phyloP scores from a whole-genome alignment of 2,113 vertebrate species.

The Pseudorhombus dupliciocellatus region DNA sequence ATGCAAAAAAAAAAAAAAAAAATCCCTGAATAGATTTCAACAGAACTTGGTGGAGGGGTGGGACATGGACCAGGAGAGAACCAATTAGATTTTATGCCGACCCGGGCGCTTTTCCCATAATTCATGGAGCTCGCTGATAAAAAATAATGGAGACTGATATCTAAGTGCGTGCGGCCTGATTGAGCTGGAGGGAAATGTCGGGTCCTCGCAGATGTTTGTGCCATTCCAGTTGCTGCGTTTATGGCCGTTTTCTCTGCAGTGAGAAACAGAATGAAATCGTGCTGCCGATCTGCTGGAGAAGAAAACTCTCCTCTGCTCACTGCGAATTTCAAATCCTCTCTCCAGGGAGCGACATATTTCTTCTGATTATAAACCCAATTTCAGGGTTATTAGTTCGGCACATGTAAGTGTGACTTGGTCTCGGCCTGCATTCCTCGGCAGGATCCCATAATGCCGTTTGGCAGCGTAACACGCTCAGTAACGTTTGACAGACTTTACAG shows the following conservation, averaged over 20 bases:
- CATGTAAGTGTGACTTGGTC: conserved; percentile 51
- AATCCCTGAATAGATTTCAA: no score
- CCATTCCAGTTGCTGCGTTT: neutral
- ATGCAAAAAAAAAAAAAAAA: no score
- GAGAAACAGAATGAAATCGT: neutral
- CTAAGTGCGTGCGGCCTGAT: no score
- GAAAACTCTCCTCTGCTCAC: neutral
- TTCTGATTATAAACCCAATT: conserved; percentile 50
- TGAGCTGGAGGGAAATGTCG: no score
- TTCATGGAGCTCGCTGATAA: no score
- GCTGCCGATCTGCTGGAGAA: conserved; percentile 8
- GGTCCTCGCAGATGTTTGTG: neutral
- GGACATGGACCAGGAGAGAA: no score
- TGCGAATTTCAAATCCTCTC: conserved; percentile 29
- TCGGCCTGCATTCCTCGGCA: conserved; percentile 39
- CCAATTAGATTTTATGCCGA: no score
- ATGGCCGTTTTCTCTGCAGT: neutral
- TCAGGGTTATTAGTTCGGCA: conserved; percentile 35
- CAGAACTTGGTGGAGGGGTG: no score
- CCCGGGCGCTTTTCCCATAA: no score
- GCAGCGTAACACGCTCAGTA: conserved; percentile 34
- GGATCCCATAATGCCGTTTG: conserved; percentile 58
- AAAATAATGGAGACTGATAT: no score
- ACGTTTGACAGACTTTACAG: conserved; percentile 48
- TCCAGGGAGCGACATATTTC: conserved; percentile 17